Evolutionary conservation across 2,888 invertebrate genomes (phyloP).

Genomic region (Petrolisthes cinctipes): DNA sequence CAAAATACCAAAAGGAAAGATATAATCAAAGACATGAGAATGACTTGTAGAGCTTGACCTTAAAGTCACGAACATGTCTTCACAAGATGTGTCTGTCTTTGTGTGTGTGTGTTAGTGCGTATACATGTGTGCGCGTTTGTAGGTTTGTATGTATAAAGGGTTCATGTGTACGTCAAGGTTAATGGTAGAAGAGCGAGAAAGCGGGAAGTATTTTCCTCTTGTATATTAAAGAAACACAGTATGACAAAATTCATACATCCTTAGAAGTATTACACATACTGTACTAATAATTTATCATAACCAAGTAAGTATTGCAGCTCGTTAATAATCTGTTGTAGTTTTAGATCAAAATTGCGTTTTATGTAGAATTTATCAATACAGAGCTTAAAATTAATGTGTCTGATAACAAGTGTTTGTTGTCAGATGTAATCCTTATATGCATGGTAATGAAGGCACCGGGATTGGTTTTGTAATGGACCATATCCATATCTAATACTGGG

Average conservation of each 20-base stretch:
- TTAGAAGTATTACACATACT: neutral
- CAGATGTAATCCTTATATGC: too few species aligned
- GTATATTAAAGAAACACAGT: constrained; percentile 15
- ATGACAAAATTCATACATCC: constrained; percentile 10
- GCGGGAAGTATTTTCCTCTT: neutral
- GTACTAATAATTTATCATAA: neutral
- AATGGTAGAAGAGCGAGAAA: too few species aligned
- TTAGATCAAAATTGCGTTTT: neutral
- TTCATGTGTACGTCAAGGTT: too few species aligned
- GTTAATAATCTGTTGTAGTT: neutral
- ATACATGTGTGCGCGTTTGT: neutral
- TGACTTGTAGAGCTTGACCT: too few species aligned
- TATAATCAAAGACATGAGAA: too few species aligned
- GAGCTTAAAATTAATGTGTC: neutral
- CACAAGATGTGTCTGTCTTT: neutral
- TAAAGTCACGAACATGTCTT: neutral
- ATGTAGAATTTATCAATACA: neutral
- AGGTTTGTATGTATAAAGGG: neutral
- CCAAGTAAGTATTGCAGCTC: neutral
- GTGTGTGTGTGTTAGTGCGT: neutral
- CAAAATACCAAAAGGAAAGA: too few species aligned
- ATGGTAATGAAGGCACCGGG: too few species aligned
- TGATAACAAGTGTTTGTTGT: too few species aligned
- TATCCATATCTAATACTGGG: too few species aligned
- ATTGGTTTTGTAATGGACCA: too few species aligned